A percentile compares a stretch with the other conserved stretches of the same genome.
Conservation (phyloP, 1,140 invertebrate species). For the Papilio helenus region DNA sequence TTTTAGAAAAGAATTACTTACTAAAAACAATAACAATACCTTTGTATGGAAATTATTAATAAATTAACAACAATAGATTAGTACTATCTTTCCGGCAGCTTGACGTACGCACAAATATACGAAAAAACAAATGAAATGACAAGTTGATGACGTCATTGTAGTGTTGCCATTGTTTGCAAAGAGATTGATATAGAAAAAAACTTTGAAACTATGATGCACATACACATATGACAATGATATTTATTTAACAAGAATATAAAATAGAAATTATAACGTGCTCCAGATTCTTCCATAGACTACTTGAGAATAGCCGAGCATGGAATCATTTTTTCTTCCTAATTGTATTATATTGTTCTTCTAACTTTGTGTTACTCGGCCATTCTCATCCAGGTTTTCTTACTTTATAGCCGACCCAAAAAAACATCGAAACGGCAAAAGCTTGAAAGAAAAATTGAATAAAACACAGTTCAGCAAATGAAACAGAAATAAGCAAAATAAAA, state of each 20-base stretch:
- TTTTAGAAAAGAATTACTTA: background rate
- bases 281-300: background rate
- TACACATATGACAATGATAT: background rate
- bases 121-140: background rate
- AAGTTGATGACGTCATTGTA: background rate
- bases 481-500: background rate
- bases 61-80: background rate
- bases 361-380: slow-evolving; percentile 14
- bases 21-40: background rate
- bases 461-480: background rate
- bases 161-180: background rate
- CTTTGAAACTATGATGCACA: background rate
- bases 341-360: background rate
- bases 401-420: slow-evolving; percentile 33
- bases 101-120: background rate
- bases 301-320: slow-evolving; percentile 9
- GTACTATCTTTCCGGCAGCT: background rate
- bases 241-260: background rate
- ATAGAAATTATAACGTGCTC: background rate
- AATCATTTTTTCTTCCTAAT: background rate
- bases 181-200: background rate
- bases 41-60: background rate
- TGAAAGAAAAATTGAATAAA: slow-evolving; percentile 4
- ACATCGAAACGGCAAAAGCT: slow-evolving; percentile 2
- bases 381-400: slow-evolving; percentile 27